phyloP scores from a whole-genome alignment of 2,113 vertebrate genomes.

The Pseudolaguvia tuberculata region DNA sequence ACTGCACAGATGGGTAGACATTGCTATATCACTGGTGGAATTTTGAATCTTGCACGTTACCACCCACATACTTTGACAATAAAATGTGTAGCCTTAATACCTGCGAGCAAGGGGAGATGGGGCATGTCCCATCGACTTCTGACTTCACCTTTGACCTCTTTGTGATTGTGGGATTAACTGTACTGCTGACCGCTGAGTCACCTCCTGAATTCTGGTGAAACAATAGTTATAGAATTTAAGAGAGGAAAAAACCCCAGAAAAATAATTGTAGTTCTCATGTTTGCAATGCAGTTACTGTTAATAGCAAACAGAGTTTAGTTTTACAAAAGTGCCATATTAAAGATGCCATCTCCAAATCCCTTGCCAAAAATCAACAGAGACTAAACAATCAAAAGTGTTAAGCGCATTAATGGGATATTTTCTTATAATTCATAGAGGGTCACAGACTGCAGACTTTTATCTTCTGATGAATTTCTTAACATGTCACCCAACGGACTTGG shows the following conservation, averaged over 20 bases:
- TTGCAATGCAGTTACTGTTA: constrained; percentile 35
- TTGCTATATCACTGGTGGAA: constrained; percentile 34
- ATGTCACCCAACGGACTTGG: constrained; percentile 21
- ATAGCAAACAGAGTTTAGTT: constrained; percentile 33
- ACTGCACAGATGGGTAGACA: constrained; percentile 33
- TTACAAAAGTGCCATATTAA: constrained; percentile 50
- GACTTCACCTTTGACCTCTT: constrained; percentile 87
- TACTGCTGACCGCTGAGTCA: constrained; percentile 83
- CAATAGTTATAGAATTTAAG: constrained; percentile 10
- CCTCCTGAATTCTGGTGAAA: constrained; percentile 63
- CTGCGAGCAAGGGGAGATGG: constrained; percentile 75
- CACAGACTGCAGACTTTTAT: constrained; percentile 56
- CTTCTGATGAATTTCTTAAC: constrained; percentile 54
- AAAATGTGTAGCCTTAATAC: constrained; percentile 59
- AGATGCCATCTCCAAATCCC: constrained; percentile 53
- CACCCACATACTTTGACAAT: not conserved
- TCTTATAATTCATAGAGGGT: constrained; percentile 53
- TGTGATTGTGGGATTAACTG: constrained; percentile 80
- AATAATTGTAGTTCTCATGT: not conserved
- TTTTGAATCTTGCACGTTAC: constrained; percentile 13
- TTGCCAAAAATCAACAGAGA: constrained; percentile 60
- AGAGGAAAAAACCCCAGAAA: constrained; percentile 48
- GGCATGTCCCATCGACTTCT: constrained; percentile 70
- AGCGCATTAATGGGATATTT: constrained; percentile 56
- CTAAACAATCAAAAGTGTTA: constrained; percentile 59